These are phyloP conservation scores for Odontocerum albicorne DNA, from an alignment of 2,888 invertebrate species.

Conservation along the genomic window DNA sequence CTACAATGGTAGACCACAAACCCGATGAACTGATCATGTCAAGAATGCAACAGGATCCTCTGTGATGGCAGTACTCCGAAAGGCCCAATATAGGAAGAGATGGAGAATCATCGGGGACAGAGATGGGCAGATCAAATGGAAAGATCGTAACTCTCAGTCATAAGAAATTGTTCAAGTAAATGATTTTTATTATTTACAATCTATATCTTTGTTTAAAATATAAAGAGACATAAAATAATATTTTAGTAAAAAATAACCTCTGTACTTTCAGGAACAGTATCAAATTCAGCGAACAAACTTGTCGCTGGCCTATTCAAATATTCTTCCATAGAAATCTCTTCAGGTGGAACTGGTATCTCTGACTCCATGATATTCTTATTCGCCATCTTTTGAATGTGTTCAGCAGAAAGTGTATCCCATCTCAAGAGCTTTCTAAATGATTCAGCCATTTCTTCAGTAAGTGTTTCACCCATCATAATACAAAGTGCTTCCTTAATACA, in stretches of 20 bases:
- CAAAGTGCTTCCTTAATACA: constrained; percentile 57
- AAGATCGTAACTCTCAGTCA: too few species aligned
- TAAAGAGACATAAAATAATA: too few species aligned
- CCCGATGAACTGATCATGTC: too few species aligned
- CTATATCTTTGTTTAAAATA: too few species aligned
- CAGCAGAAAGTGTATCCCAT: constrained; percentile 48
- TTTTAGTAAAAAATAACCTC: constrained; percentile 19
- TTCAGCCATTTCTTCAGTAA: constrained; percentile 53
- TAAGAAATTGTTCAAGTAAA: too few species aligned
- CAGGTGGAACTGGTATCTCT: background rate
- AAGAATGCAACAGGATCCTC: too few species aligned
- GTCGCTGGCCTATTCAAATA: constrained; percentile 14
- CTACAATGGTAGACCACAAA: too few species aligned
- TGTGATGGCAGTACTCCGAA: too few species aligned
- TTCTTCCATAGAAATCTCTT: background rate
- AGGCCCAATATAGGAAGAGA: too few species aligned
- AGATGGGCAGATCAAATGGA: too few species aligned
- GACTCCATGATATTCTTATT: constrained; percentile 14
- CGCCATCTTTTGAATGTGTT: constrained; percentile 21
- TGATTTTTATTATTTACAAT: too few species aligned
- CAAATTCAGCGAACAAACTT: constrained; percentile 34
- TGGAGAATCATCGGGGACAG: too few species aligned
- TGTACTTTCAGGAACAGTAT: constrained; percentile 25
- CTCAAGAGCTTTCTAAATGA: constrained; percentile 55
- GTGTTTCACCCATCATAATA: constrained; percentile 66